These are phyloP conservation scores for Torymus tubicola DNA, from an alignment of 2,888 invertebrate genomes.

Conservation along the genomic window DNA sequence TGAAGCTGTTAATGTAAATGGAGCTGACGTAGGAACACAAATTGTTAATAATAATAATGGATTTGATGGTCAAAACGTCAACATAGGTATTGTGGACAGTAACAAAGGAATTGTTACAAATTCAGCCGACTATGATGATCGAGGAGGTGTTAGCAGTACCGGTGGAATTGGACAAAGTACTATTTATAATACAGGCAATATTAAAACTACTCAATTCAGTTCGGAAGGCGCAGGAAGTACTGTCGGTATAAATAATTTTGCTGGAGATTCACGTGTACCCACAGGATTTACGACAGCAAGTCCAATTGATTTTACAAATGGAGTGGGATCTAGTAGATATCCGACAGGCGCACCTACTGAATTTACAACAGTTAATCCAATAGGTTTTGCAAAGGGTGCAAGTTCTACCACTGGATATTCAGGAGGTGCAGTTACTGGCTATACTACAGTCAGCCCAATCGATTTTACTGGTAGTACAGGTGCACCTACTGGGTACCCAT, in stretches of 20 bases:
- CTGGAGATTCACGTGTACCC: conserved; percentile 25
- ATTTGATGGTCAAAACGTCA: conserved; percentile 24
- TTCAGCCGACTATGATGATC: conserved; percentile 52
- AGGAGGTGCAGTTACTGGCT: conserved; percentile 41
- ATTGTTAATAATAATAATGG: background rate
- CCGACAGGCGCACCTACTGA: background rate
- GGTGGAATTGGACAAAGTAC: conserved; percentile 30
- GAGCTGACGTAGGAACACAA: background rate
- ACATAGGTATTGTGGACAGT: background rate
- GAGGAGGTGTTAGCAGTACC: conserved; percentile 12
- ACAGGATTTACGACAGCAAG: conserved; percentile 25
- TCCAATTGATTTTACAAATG: conserved; percentile 7
- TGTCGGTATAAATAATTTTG: conserved; percentile 35
- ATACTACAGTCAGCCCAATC: conserved; percentile 9
- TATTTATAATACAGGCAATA: background rate
- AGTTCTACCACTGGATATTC: conserved; percentile 50
- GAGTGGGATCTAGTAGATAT: too few relatives aligned
- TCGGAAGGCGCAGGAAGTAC: conserved; percentile 46
- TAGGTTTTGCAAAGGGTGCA: conserved; percentile 36
- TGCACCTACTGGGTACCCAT: too few relatives aligned
- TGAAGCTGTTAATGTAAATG: background rate
- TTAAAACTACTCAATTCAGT: conserved; percentile 38
- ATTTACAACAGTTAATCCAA: conserved; percentile 21
- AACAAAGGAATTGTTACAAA: conserved; percentile 14
- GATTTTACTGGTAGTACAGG: conserved; percentile 27